Conservation (phyloP, 2,888 invertebrate genomes). For the Apocheima hispidaria region DNA sequence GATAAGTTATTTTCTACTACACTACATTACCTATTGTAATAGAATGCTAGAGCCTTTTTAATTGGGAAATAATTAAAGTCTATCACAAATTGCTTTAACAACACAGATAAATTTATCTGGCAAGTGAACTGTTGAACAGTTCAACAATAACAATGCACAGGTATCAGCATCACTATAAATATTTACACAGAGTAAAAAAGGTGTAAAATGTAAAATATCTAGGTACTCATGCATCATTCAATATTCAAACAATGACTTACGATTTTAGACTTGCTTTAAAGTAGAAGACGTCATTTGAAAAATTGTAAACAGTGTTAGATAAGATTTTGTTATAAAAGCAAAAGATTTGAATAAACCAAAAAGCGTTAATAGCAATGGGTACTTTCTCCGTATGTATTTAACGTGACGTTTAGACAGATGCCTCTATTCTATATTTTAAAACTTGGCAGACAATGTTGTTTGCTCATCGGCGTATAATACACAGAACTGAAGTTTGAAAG, state of each 20-base stretch:
- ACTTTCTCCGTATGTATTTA: neutral
- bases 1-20: conserved; percentile 15
- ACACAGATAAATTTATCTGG: too few relatives aligned
- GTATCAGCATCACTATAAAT: neutral
- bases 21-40: neutral
- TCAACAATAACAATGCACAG: neutral
- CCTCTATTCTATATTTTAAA: neutral
- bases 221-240: neutral
- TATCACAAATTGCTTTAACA: too few relatives aligned
- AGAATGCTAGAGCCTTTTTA: neutral
- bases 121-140: too few relatives aligned
- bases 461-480: neutral
- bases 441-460: neutral
- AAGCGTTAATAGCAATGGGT: neutral
- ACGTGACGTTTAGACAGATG: neutral
- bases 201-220: neutral
- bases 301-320: too few relatives aligned
- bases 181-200: neutral
- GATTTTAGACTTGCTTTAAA: neutral
- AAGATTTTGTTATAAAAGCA: too few relatives aligned
- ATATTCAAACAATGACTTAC: conserved; percentile 1
- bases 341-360: neutral
- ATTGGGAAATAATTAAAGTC: too few relatives aligned
- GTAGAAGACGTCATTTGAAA: too few relatives aligned
- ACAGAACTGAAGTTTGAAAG: too few relatives aligned